These are phyloP conservation scores for Pelecanoides urinatrix DNA, from an alignment of 2,113 vertebrate species.

Conservation along the genomic window DNA sequence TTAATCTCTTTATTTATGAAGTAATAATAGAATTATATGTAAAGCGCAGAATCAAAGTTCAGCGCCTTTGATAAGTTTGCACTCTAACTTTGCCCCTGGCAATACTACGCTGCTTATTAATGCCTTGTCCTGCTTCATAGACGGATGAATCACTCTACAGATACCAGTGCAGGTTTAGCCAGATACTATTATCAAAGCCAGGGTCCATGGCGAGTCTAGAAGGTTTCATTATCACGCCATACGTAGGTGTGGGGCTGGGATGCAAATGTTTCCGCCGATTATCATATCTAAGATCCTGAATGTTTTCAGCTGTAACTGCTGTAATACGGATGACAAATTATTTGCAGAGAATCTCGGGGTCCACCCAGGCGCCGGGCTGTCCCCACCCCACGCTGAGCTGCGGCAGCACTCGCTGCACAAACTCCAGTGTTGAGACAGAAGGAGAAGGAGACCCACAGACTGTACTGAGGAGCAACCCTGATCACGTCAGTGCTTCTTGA, in stretches of 20 bases:
- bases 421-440: neutral
- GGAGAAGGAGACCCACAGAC: neutral
- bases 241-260: neutral
- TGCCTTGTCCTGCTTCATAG: slow-evolving; percentile 80
- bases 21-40: slow-evolving; percentile 88
- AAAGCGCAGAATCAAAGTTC: slow-evolving; percentile 78
- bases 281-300: neutral
- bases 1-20: slow-evolving; percentile 82
- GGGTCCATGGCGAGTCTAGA: slow-evolving; percentile 63
- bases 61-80: slow-evolving; percentile 77
- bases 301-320: no score
- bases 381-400: neutral
- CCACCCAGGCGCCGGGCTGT: neutral
- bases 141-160: slow-evolving; percentile 74
- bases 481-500: rapidly evolving
- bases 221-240: slow-evolving; percentile 56
- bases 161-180: slow-evolving; percentile 48
- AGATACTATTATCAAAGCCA: slow-evolving; percentile 69
- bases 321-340: neutral
- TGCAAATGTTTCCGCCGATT: neutral
- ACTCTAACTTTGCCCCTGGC: slow-evolving; percentile 77
- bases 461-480: neutral
- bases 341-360: neutral
- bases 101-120: slow-evolving; percentile 80
- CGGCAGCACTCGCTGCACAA: neutral